phyloP scores from a whole-genome alignment of 2,797 vertebrate species.

The Sebastes matsubarae region DNA sequence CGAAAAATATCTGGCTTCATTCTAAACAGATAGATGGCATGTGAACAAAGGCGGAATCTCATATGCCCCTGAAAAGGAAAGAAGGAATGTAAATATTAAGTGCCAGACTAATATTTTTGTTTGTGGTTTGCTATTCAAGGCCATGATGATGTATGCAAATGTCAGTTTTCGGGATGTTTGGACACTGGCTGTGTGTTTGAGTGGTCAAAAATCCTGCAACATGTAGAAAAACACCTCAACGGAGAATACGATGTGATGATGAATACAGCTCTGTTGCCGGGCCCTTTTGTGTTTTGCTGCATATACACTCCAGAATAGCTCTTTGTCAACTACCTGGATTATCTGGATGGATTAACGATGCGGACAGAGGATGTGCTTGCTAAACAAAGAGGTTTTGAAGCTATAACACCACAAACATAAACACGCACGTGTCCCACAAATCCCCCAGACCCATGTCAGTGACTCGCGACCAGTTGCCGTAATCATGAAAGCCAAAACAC shows the following conservation, averaged over 20 bases:
- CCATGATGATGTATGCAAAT: constrained; percentile 33
- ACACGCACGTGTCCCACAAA: constrained; percentile 24
- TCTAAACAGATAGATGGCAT: constrained; percentile 68
- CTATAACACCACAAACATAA: constrained; percentile 46
- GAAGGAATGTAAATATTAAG: constrained; percentile 53
- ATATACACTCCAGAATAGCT: constrained; percentile 30
- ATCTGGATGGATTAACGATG: constrained; percentile 41
- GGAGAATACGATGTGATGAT: neutral
- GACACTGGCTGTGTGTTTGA: neutral
- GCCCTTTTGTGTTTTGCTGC: constrained; percentile 4
- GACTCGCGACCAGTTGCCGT: constrained; percentile 25
- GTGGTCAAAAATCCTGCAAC: neutral
- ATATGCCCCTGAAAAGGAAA: constrained; percentile 49
- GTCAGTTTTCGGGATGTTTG: constrained; percentile 21
- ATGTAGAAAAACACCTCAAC: neutral
- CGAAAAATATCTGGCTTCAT: constrained; percentile 72
- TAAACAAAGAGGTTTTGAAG: constrained; percentile 53
- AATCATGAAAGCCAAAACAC: constrained; percentile 39
- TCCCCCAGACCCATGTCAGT: constrained; percentile 38
- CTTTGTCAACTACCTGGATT: constrained; percentile 54
- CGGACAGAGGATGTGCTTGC: constrained; percentile 25
- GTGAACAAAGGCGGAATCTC: constrained; percentile 54
- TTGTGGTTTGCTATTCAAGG: constrained; percentile 43
- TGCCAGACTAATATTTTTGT: constrained; percentile 55
- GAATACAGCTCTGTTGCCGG: neutral